Evolutionary conservation across 2,113 vertebrate species (phyloP), one percentile per base, ranked within the genome.

Genomic region (Mirza zaza): DNA sequence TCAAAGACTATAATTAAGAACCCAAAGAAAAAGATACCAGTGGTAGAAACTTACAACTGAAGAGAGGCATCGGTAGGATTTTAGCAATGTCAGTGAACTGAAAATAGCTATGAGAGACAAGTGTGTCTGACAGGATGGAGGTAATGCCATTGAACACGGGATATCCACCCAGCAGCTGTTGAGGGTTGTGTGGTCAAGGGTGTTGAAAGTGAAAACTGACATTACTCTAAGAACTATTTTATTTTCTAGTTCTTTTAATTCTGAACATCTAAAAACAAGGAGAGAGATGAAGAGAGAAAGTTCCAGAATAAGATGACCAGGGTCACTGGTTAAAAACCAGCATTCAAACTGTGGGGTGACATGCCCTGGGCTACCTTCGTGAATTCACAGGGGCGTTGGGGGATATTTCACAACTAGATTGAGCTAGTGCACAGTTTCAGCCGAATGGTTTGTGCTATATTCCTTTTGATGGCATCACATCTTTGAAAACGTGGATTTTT

Each of bases 11-110:
- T 34, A 77, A 32, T 29, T 70, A 73, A 82, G 55, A 89, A 70
- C 14, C 13, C 39, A 90, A 94, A 83, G 17, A 65, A 29, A 95
- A 89, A 59, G 77, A 76, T 67, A 87, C 25, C 77, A 86, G 21
- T 50, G 83, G 45, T 61, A 63, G 45, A 87, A 84, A 91, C 50
- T 93, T 11, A 42, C 14, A 83, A 68, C 48, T 50, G 71, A 70
- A 52, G 13, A 89, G 73, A 83, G 52, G 21, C 13, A 71, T 14
- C 27, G 2, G 12, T 0, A 80, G 57, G 48, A 76, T 48, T 89
- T 85, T 87, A 70, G 63, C 27, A 39, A 93, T 76, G 14, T 32
- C 27, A 48, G 36, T 21, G 63, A 48, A 75, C 27, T 52, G n/a
- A 59, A 76, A 84, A 90, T 6, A 57, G 25, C 57, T 25, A 29